Evolutionary conservation across 2,888 invertebrate species (phyloP), one percentile per base, ranked within the genome.

Genomic region (Catocala fraxini): DNA sequence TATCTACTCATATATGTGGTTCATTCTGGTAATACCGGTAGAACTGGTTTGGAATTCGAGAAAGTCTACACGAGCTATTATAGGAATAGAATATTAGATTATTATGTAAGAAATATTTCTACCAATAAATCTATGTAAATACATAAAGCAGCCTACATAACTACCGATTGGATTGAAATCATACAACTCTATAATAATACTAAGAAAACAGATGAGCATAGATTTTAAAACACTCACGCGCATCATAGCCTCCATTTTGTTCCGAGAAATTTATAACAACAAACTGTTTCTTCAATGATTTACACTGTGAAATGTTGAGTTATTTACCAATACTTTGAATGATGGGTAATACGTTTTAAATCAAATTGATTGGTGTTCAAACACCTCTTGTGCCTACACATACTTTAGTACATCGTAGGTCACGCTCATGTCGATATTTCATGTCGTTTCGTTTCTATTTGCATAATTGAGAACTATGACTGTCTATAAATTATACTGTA

Each of bases 401-500:
- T 42, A n/a, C n/a, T n/a, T n/a, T n/a, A 46, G 15, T 54, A 11
- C 13, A 13, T 56, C 53, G 43, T 59, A 53, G 59, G 63, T 63
- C 51, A 63, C 42, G 13, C 42, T 33, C n/a, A 15, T 25, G 12
- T 41, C 13, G 39, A 49, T 43, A 42, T 42, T 52, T 51, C 39
- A 35, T 34, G 12, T 39, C 34, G 34, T 12, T 25, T 34, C 6
- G 33, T 46, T 15, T 46, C 46, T 46, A 52, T 52, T 41, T 52
- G 15, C 25, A 51, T 51, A 51, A 35, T 51, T 51, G 51, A 51
- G 51, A 51, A 34, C 35, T 51, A 39, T 51, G 51, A 39, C 35
- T 12, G 35, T 35, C 51, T 51, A 48, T 35, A 35, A 35, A 12
- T 51, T 34, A 9, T 25, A 41, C 6, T 15, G 35, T 35, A 35